Conservation (phyloP, 1,140 invertebrate genomes). For the Drosophila willistoni region DNA sequence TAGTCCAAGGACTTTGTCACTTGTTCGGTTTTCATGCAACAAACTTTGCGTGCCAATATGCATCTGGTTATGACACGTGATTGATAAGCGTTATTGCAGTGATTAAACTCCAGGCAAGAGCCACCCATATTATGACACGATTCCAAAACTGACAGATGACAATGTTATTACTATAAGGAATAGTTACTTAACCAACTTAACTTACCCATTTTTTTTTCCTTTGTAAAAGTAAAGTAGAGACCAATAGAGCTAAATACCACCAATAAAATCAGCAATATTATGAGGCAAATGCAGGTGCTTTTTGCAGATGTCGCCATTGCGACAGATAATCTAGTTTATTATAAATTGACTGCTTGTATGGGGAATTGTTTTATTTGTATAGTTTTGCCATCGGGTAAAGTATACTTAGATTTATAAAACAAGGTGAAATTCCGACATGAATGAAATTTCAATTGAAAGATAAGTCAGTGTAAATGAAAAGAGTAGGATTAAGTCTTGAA, state of each 20-base stretch:
- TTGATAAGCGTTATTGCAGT: slow-evolving; percentile 3
- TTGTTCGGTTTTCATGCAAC: slow-evolving; percentile 26
- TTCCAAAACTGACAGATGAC: slow-evolving; percentile 15
- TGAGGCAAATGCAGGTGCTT: slow-evolving; percentile 2
- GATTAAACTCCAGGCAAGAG: slow-evolving; percentile 23
- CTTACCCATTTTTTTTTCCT: slow-evolving; percentile 22
- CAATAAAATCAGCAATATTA: slow-evolving; percentile 6
- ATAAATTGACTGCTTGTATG: not conserved
- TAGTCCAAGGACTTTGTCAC: not conserved
- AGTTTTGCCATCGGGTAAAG: not conserved
- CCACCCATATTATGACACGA: slow-evolving; percentile 29
- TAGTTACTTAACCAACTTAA: no score
- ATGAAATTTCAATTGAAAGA: slow-evolving; percentile 17
- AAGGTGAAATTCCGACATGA: not conserved
- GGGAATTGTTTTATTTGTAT: not conserved
- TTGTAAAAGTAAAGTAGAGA: slow-evolving; percentile 22
- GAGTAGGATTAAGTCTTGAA: not conserved
- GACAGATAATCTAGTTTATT: no score
- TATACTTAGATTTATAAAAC: slow-evolving; percentile 1
- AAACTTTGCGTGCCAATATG: slow-evolving; percentile 40
- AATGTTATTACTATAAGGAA: not conserved
- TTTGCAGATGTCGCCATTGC: not conserved
- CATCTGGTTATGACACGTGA: slow-evolving; percentile 27
- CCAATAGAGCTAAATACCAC: not conserved
- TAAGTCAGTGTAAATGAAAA: slow-evolving; percentile 14